Evolutionary conservation across 2,797 vertebrate genomes (phyloP).

Genomic region (Bovichtus variegatus): DNA sequence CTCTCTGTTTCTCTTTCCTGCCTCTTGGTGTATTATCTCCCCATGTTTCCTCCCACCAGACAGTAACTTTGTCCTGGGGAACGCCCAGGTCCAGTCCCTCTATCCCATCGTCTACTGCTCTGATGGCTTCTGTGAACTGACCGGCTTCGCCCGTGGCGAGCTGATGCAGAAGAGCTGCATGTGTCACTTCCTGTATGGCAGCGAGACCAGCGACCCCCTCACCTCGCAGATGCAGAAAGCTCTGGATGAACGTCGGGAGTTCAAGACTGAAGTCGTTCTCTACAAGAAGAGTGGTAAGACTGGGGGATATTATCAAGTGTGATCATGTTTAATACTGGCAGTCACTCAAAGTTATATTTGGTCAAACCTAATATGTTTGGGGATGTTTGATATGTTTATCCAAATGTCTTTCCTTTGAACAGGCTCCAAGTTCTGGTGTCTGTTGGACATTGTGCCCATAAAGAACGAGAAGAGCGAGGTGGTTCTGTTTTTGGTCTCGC

Average conservation of each 20-base stretch:
- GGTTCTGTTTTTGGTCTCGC: conserved; percentile 89
- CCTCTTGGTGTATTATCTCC: background rate
- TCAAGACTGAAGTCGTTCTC: conserved; percentile 86
- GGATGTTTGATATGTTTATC: too few relatives aligned
- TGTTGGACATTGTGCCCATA: conserved; percentile 88
- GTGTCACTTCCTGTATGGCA: conserved; percentile 86
- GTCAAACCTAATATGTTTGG: background rate
- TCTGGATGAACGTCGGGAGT: conserved; percentile 84
- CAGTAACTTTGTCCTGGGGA: conserved; percentile 88
- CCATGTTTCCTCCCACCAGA: conserved; percentile 67
- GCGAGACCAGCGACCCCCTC: conserved; percentile 83
- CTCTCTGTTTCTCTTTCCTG: background rate
- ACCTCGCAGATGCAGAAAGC: conserved; percentile 85
- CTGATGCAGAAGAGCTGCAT: conserved; percentile 88
- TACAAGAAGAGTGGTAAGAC: conserved; percentile 85
- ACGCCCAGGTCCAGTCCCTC: conserved; percentile 85
- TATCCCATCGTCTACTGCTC: conserved; percentile 88
- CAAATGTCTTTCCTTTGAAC: conserved; percentile 9
- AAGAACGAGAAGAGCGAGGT: conserved; percentile 91
- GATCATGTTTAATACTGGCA: background rate
- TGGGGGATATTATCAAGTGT: background rate
- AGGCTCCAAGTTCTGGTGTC: conserved; percentile 89
- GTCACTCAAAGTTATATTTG: background rate
- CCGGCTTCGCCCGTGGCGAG: conserved; percentile 85
- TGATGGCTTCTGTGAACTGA: conserved; percentile 87